Base-by-base conservation (phyloP, 2,113 vertebrate genomes). In the Thalassoma bifasciatum region DNA sequence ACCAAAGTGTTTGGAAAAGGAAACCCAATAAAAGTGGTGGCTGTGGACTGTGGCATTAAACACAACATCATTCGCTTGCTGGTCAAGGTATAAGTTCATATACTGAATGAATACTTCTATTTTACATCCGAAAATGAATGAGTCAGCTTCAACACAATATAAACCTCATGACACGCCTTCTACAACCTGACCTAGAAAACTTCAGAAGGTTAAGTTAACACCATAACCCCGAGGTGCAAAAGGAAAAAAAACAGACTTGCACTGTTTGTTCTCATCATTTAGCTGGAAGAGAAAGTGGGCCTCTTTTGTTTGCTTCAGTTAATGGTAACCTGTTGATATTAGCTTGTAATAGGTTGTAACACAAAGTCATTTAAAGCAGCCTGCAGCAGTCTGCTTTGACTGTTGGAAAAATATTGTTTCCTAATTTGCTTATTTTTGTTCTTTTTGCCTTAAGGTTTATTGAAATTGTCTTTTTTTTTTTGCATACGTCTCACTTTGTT, bases 31-130 rank as follows among this genome's bases (percentile, higher is more conserved):
- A 98, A 95, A 95, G 92, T 99, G 60, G 96, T 99, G 58, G 97
- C 96, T 57, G 95, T 98, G 0, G 97, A 99, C 84, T 98, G 98
- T 78, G 97, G 98, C 3, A 91, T 99, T 77, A 99, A 99, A 83
- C 92, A 98, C 66, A 99, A 98, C 2, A 77, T 97, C 22, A 96
- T 98, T 76, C 95, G 98, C 16, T 91, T 98, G 26, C 93, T 99
- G 2, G 96, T 98, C 13, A 97, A 98, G 96, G 98, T 99, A 30
- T 30, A 30, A 30, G 30, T 30, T 30, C 30, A 30, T 30, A 30
- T 6, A 30, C 30, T 30, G 30, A 46, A 17, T 6, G 36, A n/a
- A 24, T 23, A 13, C 46, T 44, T 72, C 67, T 56, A 50, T 78
- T 47, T 51, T 24, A 36, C 14, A 3, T 52, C 23, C 42, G 52